These are phyloP conservation scores for Glaucomys volans DNA, from an alignment of 2,113 vertebrate species.

Conservation along the genomic window DNA sequence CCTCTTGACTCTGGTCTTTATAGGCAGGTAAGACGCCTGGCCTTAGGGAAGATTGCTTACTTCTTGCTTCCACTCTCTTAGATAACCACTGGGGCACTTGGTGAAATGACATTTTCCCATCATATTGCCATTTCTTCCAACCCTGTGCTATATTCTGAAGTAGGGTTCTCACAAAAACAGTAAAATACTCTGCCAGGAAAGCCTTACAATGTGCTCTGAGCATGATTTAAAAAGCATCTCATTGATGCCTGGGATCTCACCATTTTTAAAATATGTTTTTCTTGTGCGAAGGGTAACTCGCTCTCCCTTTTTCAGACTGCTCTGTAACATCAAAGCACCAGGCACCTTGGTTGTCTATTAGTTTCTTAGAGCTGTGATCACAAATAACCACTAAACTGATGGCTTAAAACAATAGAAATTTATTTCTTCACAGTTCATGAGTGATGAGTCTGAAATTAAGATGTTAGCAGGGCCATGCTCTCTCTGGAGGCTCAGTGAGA, in stretches of 20 bases:
- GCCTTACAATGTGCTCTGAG: not conserved
- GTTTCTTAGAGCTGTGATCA: not conserved
- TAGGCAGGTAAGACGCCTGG: not conserved
- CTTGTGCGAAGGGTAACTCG: not conserved
- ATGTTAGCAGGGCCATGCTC: fast-evolving
- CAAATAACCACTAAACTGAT: not conserved
- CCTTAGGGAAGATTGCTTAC: not conserved
- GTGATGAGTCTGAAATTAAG: not conserved
- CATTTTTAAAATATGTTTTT: not conserved
- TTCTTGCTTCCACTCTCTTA: not conserved
- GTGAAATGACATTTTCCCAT: not conserved
- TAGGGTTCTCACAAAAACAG: not conserved
- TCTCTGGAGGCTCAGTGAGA: not conserved
- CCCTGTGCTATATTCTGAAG: not conserved
- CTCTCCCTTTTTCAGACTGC: not conserved
- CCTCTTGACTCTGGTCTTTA: not conserved
- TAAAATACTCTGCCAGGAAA: not conserved
- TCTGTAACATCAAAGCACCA: not conserved
- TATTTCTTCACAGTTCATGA: not conserved
- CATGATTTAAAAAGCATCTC: not conserved
- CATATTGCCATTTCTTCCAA: not conserved
- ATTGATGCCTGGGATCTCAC: not conserved
- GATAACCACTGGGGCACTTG: not conserved
- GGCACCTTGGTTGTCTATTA: not conserved
- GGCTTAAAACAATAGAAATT: not conserved